Evolutionary conservation across 2,888 invertebrate genomes (phyloP), one percentile per base, ranked within the genome.

Genomic region (Microplitis manilae): DNA sequence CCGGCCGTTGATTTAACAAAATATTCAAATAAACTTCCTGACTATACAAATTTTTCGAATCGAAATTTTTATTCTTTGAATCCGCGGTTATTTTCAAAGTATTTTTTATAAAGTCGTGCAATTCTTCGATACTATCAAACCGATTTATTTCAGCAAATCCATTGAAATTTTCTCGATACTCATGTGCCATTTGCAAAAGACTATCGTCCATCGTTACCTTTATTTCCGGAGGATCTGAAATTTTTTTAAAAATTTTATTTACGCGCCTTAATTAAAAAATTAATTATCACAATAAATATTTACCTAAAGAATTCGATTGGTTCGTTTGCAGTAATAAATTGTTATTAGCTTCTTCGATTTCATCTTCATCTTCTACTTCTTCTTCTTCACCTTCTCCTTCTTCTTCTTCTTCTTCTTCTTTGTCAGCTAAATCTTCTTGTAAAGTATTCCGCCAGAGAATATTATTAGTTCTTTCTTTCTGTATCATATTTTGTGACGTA

Each of bases 71-170:
- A 62, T 30, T 15, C 1, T 38, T 9, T 40, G 60, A n/a, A 30
- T 70, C 59, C 64, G 60, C 9, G 2, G 78, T 71, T 4, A 78
- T 13, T 17, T 80, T 79, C 9, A 79, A 68, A 17, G 78, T 81
- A 7, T 79, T 77, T 5, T 81, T 79, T 40, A 83, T 83, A 38
- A 81, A 82, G 39, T 83, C 83, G 73, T 83, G 80, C 82, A 83
- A 80, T 40, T 79, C 80, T 30, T 81, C 80, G 67, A 83, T 79
- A n/a, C 79, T 78, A 8, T 75, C 68, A 38, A 83, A 83, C 67
- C 79, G 77, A 80, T 81, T 79, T 68, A 83, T 81, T 67, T 81
- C 79, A 6, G 79, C 83, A 39, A 83, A 83, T 8, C 83, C 83
- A 13, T 81, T 77, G 39, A 83, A 83, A 41, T 82, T 83, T 38